These are phyloP conservation scores for Macrobrachium nipponense DNA, from an alignment of 1,140 invertebrate species.

Conservation along the genomic window DNA sequence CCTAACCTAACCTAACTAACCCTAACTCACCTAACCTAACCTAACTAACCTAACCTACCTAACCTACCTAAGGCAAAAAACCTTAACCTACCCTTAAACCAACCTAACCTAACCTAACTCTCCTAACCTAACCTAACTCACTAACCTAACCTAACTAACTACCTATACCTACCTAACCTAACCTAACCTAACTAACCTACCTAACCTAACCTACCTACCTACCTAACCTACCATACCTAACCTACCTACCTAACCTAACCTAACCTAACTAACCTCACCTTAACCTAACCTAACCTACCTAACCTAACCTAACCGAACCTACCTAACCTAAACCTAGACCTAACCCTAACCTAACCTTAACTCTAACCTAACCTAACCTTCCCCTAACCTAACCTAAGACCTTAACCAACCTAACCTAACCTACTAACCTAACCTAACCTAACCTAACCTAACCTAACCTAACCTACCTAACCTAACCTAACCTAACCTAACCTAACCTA, in stretches of 20 bases:
- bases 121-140: background rate
- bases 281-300: background rate
- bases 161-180: background rate
- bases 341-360: background rate
- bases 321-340: background rate
- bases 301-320: background rate
- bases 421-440: no score
- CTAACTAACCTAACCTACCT: background rate
- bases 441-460: conserved; percentile 3
- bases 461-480: conserved; percentile 2
- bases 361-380: no score
- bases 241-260: background rate
- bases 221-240: background rate
- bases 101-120: no score
- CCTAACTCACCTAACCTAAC: conserved; percentile 32
- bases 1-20: conserved; percentile 22
- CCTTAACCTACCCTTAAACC: no score
- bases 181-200: background rate
- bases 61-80: background rate
- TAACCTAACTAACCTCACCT: background rate
- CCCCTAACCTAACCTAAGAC: no score
- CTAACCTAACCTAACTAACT: background rate
- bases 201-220: background rate
- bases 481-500: conserved; percentile 1
- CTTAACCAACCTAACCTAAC: no score